phyloP scores from a whole-genome alignment of 2,797 vertebrate species.

The Enteromius anoplus region DNA sequence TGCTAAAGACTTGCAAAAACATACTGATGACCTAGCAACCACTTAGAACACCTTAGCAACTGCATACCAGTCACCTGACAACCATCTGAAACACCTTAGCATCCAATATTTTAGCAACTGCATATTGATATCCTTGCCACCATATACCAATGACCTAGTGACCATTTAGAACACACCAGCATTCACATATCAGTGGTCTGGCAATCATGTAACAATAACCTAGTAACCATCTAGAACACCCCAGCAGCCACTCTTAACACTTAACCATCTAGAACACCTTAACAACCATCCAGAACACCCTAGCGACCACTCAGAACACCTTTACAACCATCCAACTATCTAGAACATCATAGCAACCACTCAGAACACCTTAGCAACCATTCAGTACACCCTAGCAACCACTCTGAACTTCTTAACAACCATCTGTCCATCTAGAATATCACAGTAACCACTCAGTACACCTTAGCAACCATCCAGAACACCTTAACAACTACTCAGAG shows the following conservation, averaged over 20 bases:
- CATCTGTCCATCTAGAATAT: neutral
- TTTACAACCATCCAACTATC: too few species aligned
- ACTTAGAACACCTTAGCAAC: neutral
- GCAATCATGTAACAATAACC: too few species aligned
- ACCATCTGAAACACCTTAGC: neutral
- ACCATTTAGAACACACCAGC: neutral
- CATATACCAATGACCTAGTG: neutral
- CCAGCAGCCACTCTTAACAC: too few species aligned
- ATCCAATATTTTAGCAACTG: neutral
- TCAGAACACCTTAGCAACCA: too few species aligned
- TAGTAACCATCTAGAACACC: too few species aligned
- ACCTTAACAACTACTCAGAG: neutral
- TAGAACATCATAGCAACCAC: neutral
- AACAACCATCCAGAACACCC: too few species aligned
- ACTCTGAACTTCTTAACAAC: neutral
- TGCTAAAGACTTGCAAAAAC: neutral
- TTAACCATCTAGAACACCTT: neutral
- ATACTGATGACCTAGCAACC: neutral
- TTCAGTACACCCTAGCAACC: neutral
- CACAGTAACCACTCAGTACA: neutral
- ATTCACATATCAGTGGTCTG: too few species aligned
- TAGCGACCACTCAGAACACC: too few species aligned
- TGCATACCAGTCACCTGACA: neutral
- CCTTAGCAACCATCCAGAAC: neutral
- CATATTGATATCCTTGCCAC: too few species aligned